Conservation (phyloP, 64 coral and sea anemone genomes). For the Porites lutea region DNA sequence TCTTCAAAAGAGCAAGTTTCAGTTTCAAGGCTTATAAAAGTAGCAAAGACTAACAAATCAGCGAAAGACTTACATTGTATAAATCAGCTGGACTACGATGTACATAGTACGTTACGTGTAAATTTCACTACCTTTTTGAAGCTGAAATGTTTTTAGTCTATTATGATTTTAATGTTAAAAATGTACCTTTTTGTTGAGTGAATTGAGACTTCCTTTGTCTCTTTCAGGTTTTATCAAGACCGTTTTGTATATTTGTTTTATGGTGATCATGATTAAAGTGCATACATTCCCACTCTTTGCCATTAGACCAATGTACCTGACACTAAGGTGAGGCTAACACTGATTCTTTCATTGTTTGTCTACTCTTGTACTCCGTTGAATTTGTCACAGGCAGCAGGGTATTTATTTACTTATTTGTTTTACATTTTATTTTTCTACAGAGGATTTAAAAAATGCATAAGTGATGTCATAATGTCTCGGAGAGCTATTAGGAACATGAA, state of each 20-base stretch:
- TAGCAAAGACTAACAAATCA: too few species aligned
- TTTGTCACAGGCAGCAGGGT: background rate
- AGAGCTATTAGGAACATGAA: slow-evolving; percentile 98
- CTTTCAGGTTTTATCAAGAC: slow-evolving; percentile 96
- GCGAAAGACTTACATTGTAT: too few species aligned
- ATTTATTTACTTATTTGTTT: background rate
- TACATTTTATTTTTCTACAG: slow-evolving; percentile 53
- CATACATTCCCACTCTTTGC: slow-evolving; percentile 99
- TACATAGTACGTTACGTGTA: too few species aligned
- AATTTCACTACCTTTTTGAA: too few species aligned
- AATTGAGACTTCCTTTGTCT: background rate
- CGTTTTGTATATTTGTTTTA: slow-evolving; percentile 89
- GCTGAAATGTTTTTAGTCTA: too few species aligned
- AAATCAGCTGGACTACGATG: too few species aligned
- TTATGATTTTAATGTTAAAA: too few species aligned
- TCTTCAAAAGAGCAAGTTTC: too few species aligned
- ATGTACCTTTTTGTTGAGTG: background rate
- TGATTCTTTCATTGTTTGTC: background rate
- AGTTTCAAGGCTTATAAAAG: too few species aligned
- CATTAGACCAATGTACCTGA: slow-evolving; percentile 98
- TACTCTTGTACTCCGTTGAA: background rate
- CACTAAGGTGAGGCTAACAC: slow-evolving; percentile 78
- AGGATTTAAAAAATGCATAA: slow-evolving; percentile 96
- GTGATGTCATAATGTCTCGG: slow-evolving; percentile 99
- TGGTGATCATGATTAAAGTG: slow-evolving; percentile 98